These are phyloP conservation scores for Meriones unguiculatus DNA, from an alignment of 2,113 vertebrate species.

Conservation along the genomic window DNA sequence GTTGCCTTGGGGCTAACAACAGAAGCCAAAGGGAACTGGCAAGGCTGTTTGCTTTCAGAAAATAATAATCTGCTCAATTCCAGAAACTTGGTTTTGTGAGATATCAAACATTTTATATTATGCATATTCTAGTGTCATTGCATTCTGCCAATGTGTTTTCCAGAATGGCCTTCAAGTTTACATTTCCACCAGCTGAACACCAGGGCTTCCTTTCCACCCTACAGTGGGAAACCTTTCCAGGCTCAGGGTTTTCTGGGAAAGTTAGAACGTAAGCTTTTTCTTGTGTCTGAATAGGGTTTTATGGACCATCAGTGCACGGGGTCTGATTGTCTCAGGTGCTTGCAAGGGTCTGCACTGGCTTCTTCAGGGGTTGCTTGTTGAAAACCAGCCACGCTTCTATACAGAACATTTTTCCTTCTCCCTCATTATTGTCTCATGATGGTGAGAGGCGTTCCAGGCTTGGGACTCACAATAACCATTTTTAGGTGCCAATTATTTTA, in stretches of 20 bases:
- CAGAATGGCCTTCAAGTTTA: not conserved
- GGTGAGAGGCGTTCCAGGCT: not conserved
- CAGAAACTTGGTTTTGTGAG: constrained; percentile 38
- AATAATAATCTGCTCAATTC: not conserved
- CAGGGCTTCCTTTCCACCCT: not conserved
- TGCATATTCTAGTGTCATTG: not conserved
- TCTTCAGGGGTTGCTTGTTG: constrained; percentile 12
- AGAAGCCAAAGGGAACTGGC: constrained; percentile 17
- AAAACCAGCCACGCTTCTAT: not conserved
- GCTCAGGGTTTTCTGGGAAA: constrained; percentile 27
- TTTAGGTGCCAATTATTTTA: constrained; percentile 37
- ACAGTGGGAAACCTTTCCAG: not conserved
- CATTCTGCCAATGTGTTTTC: constrained; percentile 24
- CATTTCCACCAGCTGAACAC: not conserved
- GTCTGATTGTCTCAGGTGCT: not conserved
- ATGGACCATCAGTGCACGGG: not conserved
- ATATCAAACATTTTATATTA: constrained; percentile 18
- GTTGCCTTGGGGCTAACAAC: not conserved
- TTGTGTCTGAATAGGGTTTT: constrained; percentile 10
- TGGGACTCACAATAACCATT: not conserved
- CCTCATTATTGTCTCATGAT: not conserved
- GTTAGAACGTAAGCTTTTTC: constrained; percentile 11
- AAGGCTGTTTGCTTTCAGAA: constrained; percentile 6
- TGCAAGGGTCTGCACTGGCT: not conserved
- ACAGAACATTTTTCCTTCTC: not conserved